phyloP scores from a whole-genome alignment of 2,113 vertebrate species.

The Baryphthengus martii region DNA sequence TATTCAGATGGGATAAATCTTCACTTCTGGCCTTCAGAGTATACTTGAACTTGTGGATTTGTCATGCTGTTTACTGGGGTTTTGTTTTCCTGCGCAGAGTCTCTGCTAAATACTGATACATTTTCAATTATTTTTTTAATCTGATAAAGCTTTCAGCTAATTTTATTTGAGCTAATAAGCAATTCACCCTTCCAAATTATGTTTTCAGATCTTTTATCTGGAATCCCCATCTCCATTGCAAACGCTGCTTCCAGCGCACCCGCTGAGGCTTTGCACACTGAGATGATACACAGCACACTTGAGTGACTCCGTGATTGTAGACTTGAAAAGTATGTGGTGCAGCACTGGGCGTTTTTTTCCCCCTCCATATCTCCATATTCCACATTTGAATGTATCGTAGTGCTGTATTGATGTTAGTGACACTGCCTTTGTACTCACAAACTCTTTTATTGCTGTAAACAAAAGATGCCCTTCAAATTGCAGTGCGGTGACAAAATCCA shows the following conservation, averaged over 20 bases:
- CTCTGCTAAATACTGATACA: slow-evolving; percentile 69
- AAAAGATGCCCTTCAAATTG: background rate
- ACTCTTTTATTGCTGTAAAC: background rate
- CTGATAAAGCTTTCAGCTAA: slow-evolving; percentile 74
- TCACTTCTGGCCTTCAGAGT: background rate
- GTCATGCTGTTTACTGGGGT: slow-evolving; percentile 14
- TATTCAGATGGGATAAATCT: background rate
- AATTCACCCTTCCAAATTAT: slow-evolving; percentile 23
- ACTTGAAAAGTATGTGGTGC: background rate
- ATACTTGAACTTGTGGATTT: slow-evolving; percentile 62
- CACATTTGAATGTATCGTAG: background rate
- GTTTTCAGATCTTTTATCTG: slow-evolving; percentile 59
- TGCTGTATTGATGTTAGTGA: background rate
- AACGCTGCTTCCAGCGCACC: background rate
- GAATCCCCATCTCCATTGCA: slow-evolving; percentile 12
- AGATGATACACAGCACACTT: background rate
- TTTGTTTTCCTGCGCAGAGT: slow-evolving; percentile 31
- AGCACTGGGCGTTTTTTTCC: background rate
- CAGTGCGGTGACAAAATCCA: background rate
- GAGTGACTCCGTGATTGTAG: background rate
- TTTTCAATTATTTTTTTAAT: slow-evolving; percentile 74
- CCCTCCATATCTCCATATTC: background rate
- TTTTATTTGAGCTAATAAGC: slow-evolving; percentile 68
- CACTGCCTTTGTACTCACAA: background rate
- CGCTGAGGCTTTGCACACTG: background rate